Conservation (phyloP, 2,113 vertebrate species). For the Dunckerocampus dactyliophorus region DNA sequence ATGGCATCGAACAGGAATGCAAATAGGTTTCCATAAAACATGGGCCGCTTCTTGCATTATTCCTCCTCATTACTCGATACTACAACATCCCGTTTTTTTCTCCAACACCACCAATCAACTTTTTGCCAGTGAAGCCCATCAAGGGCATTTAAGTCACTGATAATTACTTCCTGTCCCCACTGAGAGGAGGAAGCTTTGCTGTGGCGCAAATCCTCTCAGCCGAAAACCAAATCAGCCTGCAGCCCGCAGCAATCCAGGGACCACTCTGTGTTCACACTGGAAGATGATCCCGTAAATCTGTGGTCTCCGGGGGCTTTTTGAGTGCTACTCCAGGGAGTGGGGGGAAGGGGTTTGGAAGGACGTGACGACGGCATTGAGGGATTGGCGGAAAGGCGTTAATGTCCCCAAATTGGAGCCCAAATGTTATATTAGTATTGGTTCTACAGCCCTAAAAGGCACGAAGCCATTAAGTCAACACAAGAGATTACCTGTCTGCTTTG, state of each 20-base stretch:
- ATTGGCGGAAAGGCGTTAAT: conserved; percentile 55
- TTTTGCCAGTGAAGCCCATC: conserved; percentile 55
- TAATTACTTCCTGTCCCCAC: conserved; percentile 65
- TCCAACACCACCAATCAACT: conserved; percentile 27
- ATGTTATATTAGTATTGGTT: conserved; percentile 69
- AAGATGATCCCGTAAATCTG: conserved; percentile 63
- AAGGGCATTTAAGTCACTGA: conserved; percentile 65
- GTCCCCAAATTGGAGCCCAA: conserved; percentile 72
- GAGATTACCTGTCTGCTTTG: conserved; percentile 61
- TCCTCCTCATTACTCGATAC: conserved; percentile 45
- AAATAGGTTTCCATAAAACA: conserved; percentile 49
- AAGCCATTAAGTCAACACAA: conserved; percentile 64
- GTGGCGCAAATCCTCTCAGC: conserved; percentile 51
- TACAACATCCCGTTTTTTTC: conserved; percentile 6
- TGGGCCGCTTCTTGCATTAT: conserved; percentile 41
- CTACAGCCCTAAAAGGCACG: conserved; percentile 50
- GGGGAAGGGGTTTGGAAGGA: conserved; percentile 19
- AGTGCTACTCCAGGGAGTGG: conserved; percentile 61
- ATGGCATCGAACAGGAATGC: conserved; percentile 23
- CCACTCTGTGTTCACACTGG: conserved; percentile 40
- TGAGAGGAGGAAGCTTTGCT: conserved; percentile 47
- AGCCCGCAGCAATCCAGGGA: conserved; percentile 45
- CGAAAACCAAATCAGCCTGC: conserved; percentile 59
- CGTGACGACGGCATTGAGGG: conserved; percentile 31
- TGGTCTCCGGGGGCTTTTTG: conserved; percentile 66